Evolutionary conservation across 2,888 invertebrate species (phyloP).

Genomic region (Malthinus flaveolus): DNA sequence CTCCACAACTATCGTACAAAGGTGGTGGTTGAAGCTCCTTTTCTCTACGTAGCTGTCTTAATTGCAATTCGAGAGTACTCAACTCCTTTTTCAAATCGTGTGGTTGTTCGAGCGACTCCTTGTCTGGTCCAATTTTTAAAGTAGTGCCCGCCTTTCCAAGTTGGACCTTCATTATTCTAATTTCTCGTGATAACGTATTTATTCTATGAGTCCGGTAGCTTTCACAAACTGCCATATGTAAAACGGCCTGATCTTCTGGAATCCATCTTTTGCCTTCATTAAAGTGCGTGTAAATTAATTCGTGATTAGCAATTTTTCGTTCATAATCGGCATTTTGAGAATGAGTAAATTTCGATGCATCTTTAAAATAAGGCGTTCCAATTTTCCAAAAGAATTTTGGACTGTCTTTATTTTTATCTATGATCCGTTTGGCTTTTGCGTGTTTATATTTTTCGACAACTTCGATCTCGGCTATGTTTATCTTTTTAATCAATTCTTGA

Average conservation of each 20-base stretch:
- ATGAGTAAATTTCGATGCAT: conserved; percentile 58
- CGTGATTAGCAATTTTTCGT: conserved; percentile 45
- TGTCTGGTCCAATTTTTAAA: not conserved
- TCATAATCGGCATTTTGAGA: conserved; percentile 61
- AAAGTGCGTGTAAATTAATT: conserved; percentile 42
- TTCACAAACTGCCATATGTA: conserved; percentile 55
- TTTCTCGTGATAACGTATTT: conserved; percentile 44
- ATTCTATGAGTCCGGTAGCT: conserved; percentile 45
- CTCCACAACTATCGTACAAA: conserved; percentile 47
- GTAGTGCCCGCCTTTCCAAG: not conserved
- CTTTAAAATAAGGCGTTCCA: conserved; percentile 71
- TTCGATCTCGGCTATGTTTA: conserved; percentile 21
- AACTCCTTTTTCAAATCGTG: conserved; percentile 42
- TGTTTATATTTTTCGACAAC: not conserved
- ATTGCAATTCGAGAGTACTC: conserved; percentile 23
- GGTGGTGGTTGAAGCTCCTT: conserved; percentile 35
- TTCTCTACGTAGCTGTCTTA: not conserved
- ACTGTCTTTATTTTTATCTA: not conserved
- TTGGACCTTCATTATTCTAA: conserved; percentile 3
- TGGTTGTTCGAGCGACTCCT: conserved; percentile 34
- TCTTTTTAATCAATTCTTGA: conserved; percentile 37
- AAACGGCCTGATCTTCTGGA: conserved; percentile 59
- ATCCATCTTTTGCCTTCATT: conserved; percentile 55
- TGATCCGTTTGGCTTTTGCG: not conserved
- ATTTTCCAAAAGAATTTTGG: conserved; percentile 32